phyloP scores from a whole-genome alignment of 2,888 invertebrate species.

The Drosophila neotestacea region DNA sequence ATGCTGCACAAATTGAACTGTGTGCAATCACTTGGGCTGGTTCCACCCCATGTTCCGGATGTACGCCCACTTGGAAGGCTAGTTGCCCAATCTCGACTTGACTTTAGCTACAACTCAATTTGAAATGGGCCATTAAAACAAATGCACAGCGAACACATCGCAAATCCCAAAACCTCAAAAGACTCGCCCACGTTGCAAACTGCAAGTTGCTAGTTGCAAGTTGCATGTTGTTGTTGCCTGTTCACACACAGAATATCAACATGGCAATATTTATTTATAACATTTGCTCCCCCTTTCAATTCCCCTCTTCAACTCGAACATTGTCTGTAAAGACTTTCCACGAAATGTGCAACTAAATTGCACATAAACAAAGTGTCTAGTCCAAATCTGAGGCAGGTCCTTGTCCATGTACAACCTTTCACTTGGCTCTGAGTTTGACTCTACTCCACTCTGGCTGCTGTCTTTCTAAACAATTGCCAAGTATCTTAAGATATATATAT shows the following conservation, averaged over 20 bases:
- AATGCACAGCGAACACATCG: constrained; percentile 69
- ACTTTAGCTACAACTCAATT: constrained; percentile 71
- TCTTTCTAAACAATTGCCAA: constrained; percentile 59
- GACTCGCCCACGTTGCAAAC: constrained; percentile 57
- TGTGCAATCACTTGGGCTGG: constrained; percentile 51
- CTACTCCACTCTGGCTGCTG: constrained; percentile 36
- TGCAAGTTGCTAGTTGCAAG: constrained; percentile 6
- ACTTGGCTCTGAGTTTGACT: constrained; percentile 43
- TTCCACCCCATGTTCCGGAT: constrained; percentile 52
- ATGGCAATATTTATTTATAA: constrained; percentile 77
- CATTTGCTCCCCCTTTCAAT: constrained; percentile 32
- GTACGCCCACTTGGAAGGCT: constrained; percentile 62
- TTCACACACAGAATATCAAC: constrained; percentile 69
- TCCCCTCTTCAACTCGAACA: constrained; percentile 14
- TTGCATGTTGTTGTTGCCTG: constrained; percentile 37
- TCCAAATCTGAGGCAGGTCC: constrained; percentile 57
- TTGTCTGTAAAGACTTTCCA: constrained; percentile 47
- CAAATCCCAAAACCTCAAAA: constrained; percentile 43
- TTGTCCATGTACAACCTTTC: constrained; percentile 64
- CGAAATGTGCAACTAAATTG: constrained; percentile 60
- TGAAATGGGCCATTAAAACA: constrained; percentile 77
- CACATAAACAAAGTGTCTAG: constrained; percentile 64
- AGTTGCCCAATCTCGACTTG: constrained; percentile 26
- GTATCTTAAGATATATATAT: constrained; percentile 16
- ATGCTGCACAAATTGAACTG: constrained; percentile 77